phyloP scores from a whole-genome alignment of 2,888 invertebrate genomes.

The Rambutsinella grinnellia region DNA sequence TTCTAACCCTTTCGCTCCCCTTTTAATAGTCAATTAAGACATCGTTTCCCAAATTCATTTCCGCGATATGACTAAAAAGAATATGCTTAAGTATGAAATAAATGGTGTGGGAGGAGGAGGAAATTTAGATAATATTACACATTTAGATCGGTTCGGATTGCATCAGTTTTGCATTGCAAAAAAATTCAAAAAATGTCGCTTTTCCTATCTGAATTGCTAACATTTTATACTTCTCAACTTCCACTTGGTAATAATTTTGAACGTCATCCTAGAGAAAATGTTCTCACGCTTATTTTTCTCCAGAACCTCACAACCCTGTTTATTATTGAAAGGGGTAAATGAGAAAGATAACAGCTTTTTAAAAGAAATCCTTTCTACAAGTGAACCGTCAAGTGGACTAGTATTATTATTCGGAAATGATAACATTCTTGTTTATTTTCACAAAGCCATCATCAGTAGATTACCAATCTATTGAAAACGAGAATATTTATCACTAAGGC shows the following conservation, averaged over 20 bases:
- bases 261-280: too few relatives aligned
- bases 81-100: slow-evolving; percentile 12
- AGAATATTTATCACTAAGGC: not conserved
- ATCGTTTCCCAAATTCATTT: slow-evolving; percentile 33
- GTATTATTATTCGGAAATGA: too few relatives aligned
- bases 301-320: not conserved
- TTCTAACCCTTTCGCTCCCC: slow-evolving; percentile 15
- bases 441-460: not conserved
- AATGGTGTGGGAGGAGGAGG: slow-evolving; percentile 24
- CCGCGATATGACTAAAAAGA: not conserved
- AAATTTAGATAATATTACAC: too few relatives aligned
- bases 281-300: slow-evolving; percentile 40
- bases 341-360: not conserved
- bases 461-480: not conserved
- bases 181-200: too few relatives aligned
- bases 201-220: too few relatives aligned
- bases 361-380: too few relatives aligned
- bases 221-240: not conserved
- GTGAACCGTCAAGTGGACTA: too few relatives aligned
- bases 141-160: too few relatives aligned
- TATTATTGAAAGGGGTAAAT: not conserved
- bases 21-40: slow-evolving; percentile 30
- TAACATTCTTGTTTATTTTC: not conserved
- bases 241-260: slow-evolving; percentile 13
- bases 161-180: too few relatives aligned